Conservation (phyloP, 64 coral and sea anemone genomes). For the Porites australiensis region DNA sequence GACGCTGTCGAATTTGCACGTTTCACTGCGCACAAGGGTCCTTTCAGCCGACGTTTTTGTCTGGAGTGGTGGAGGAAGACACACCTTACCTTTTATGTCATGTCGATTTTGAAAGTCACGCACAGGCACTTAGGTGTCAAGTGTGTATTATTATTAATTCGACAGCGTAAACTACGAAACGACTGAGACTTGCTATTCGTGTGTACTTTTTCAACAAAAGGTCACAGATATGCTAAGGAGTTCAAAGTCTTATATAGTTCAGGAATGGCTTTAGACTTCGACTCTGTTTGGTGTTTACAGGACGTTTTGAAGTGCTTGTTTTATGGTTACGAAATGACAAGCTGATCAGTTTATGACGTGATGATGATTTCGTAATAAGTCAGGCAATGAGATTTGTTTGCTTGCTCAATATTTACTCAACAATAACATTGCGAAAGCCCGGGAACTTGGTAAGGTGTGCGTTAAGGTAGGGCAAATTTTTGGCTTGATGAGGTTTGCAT, state of each 20-base stretch:
- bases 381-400: background rate
- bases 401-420: background rate
- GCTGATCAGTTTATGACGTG: background rate
- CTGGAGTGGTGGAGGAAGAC: background rate
- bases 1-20: background rate
- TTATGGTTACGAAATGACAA: background rate
- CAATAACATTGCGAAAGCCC: background rate
- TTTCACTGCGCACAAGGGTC: background rate
- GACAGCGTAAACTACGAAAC: background rate
- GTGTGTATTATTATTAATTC: background rate
- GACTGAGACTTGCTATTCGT: background rate
- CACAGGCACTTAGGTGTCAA: background rate
- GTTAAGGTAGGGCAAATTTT: background rate
- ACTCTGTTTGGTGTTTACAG: no score
- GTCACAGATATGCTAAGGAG: no score
- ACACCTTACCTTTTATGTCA: background rate
- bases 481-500: background rate
- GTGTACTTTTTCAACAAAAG: no score
- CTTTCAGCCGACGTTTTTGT: slow-evolving; percentile 7
- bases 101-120: slow-evolving; percentile 22
- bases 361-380: background rate
- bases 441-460: background rate
- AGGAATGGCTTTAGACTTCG: no score
- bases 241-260: no score
- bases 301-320: background rate